Evolutionary conservation across 2,797 vertebrate genomes (phyloP), one percentile per base, ranked within the genome.

Genomic region (Micrastur ruficollis): DNA sequence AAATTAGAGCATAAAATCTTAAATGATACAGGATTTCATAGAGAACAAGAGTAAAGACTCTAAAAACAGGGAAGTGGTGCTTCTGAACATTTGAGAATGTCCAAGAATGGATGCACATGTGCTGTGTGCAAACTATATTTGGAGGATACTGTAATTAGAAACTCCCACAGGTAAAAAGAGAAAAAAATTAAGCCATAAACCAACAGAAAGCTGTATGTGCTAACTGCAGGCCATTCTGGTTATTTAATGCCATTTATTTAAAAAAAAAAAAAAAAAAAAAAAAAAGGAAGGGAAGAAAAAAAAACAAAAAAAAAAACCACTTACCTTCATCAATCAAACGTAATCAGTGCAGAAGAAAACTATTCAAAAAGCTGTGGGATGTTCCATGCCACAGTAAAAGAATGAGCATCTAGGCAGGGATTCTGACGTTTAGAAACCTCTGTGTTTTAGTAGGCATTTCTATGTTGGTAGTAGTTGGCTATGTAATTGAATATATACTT

Each of bases 231-330:
- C 9, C 19, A 55, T 27, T 65, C 26, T 68, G 12, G 5, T 50
- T 44, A 42, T 47, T 55, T 75, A 68, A 75, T 67, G 6, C 0
- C 1, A 50, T 44, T 76, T 76, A 32, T 70, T 56, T 4, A 21
- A 59, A 65, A 20, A 10, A 11, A 44, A 13, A 10, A 31, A n/a
- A 7, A 56, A 42, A 8, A 22, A 20, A 27, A 29, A 4, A n/a
- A 2, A 3, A 1, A 27, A 1, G 4, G 1, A 5, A 3, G 3
- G 3, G 13, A 44, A 20, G 5, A 5, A 26, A 13, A 62, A 40
- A 14, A 62, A 40, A 4, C 4, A 5, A 6, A 11, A 23, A 7
- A 46, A 32, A 29, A 62, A 53, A 42, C 42, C 2, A 4, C 5
- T 53, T 91, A 31, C 18, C 29, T 56, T 87, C 67, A 76, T 76